Conservation (phyloP, 2,888 invertebrate species). For the Platycheirus rosarum region DNA sequence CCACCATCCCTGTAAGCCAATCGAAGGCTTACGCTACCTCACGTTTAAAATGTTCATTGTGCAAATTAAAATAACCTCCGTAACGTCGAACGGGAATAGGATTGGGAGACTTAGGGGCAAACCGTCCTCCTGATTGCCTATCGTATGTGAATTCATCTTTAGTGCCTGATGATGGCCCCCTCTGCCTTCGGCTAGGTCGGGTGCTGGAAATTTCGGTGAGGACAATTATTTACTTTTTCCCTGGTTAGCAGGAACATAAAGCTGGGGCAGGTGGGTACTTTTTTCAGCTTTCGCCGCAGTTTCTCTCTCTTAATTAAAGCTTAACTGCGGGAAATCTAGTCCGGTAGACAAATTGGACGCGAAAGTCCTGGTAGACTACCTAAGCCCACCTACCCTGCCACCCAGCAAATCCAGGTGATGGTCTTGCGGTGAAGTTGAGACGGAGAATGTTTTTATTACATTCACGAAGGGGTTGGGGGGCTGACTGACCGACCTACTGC, state of each 20-base stretch:
- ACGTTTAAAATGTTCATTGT: constrained; percentile 64
- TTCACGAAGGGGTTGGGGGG: constrained; percentile 1
- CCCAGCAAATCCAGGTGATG: constrained; percentile 48
- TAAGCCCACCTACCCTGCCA: constrained; percentile 4
- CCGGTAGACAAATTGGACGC: constrained; percentile 69
- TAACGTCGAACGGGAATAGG: background rate
- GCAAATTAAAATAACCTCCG: constrained; percentile 66
- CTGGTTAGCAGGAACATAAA: constrained; percentile 26
- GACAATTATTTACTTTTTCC: constrained; percentile 71
- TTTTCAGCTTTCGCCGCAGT: constrained; percentile 58
- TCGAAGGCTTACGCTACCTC: constrained; percentile 53
- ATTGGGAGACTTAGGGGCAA: background rate
- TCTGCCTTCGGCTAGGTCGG: constrained; percentile 3
- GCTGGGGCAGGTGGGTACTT: constrained; percentile 31
- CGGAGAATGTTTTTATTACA: constrained; percentile 52
- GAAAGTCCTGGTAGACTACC: constrained; percentile 35
- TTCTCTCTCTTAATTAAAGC: constrained; percentile 71
- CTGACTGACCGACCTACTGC: constrained; percentile 30
- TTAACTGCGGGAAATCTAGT: constrained; percentile 72
- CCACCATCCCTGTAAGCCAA: constrained; percentile 47
- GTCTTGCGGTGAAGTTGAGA: constrained; percentile 44
- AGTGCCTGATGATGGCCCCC: constrained; percentile 35
- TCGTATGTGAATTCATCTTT: constrained; percentile 35
- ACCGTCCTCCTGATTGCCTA: background rate
- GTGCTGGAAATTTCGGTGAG: constrained; percentile 60